Base-by-base conservation (phyloP, 2,888 invertebrate species). In the Fabriciana adippe region DNA sequence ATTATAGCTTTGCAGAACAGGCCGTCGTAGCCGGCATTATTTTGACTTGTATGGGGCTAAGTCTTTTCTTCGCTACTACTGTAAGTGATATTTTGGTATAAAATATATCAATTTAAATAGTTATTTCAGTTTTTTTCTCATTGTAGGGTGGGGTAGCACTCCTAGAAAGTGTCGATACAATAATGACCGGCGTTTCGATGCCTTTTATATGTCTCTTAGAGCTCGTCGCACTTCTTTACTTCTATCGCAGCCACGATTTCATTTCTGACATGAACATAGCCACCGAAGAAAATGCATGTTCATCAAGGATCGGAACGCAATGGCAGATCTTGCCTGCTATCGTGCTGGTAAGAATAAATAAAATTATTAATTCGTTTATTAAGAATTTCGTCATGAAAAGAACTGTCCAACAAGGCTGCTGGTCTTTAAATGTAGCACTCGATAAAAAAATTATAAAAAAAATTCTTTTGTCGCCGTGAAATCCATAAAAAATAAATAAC, bases 181-280 rank as follows among this genome's bases (percentile, higher is more conserved):
- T 88, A 31, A 84, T 86, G 84, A 77, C 83, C 8, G 86, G 87
- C 14, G 54, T 88, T 48, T 80, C 83, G 13, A 80, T 81, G 76
- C 82, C 85, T 3, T 70, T 84, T 18, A 78, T 91, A 3, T 83
- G 87, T 62, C 69, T 85, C 45, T 66, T 90, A 64, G 89, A 92
- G 76, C 73, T 89, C 55, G 71, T 81, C 16, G 85, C 82, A 41
- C 71, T 92, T 55, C 66, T 92, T 64, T 87, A 81, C 73, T 81
- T 89, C 71, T 91, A 91, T 76, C 81, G 87, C 62, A 80, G 85
- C 64, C 77, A 67, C 53, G 92, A 92, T 75, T 92, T 92, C 72
- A 61, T 84, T 11, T 91, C 92, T 1, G 92, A 92, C 72, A 78
- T 90, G 77, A 80, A 86, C 64, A 41, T 90, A 8, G 85, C 92